A percentile compares a stretch with the other conserved stretches of the same genome.
phyloP scores from a whole-genome alignment of 2,888 invertebrate genomes.

The Boloria selene region DNA sequence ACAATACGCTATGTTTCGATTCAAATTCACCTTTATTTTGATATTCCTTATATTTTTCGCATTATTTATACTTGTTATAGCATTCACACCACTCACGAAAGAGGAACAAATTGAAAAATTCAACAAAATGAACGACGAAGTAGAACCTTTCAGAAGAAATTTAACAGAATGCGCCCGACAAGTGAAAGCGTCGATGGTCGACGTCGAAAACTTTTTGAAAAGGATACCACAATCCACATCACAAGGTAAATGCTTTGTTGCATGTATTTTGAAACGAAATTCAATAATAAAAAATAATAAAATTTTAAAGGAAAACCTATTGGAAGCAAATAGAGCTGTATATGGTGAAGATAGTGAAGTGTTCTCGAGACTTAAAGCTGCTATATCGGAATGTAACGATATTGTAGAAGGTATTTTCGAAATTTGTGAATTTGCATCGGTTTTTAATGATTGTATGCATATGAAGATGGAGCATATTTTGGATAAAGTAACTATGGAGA shows the following conservation, averaged over 20 bases:
- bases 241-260: slow-evolving; percentile 75
- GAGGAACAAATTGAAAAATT: slow-evolving; percentile 63
- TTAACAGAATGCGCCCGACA: slow-evolving; percentile 70
- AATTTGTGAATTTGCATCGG: slow-evolving; percentile 71
- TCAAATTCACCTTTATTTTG: slow-evolving; percentile 28
- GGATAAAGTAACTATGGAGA: slow-evolving; percentile 70
- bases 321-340: slow-evolving; percentile 62
- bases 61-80: slow-evolving; percentile 46
- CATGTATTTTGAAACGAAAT: slow-evolving; percentile 70
- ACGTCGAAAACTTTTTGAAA: slow-evolving; percentile 69
- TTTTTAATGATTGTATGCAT: slow-evolving; percentile 78
- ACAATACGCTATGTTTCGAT: slow-evolving; percentile 21
- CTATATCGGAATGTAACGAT: slow-evolving; percentile 59
- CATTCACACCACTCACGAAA: slow-evolving; percentile 64
- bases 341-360: slow-evolving; percentile 72
- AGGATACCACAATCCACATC: slow-evolving; percentile 62
- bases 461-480: slow-evolving; percentile 75
- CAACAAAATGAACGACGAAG: slow-evolving; percentile 59
- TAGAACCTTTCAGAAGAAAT: slow-evolving; percentile 72
- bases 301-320: slow-evolving; percentile 54
- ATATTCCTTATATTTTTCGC: slow-evolving; percentile 31
- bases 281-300: slow-evolving; percentile 66
- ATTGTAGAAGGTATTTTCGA: slow-evolving; percentile 66
- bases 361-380: slow-evolving; percentile 56
- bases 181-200: slow-evolving; percentile 64